Evolutionary conservation across 2,797 vertebrate genomes (phyloP).

Genomic region (Agapornis canus): DNA sequence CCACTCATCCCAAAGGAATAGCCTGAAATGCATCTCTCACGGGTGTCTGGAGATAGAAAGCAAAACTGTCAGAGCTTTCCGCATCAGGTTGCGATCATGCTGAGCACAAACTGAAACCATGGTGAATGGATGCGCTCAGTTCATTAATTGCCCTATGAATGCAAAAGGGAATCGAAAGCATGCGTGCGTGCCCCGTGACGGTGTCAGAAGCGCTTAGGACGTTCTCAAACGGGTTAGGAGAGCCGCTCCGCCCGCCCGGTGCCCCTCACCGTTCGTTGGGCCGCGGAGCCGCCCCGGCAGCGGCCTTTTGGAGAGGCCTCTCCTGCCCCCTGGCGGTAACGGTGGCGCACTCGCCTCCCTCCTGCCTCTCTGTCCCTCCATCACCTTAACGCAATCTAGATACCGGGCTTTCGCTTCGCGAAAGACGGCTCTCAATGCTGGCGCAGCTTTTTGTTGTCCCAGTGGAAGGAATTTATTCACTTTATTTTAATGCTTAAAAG

Average conservation of each 20-base stretch:
- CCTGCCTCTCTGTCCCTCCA: background rate
- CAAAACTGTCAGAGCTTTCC: rapidly evolving
- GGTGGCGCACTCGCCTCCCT: background rate
- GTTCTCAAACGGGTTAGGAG: rapidly evolving
- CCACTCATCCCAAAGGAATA: rapidly evolving
- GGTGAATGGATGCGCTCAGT: rapidly evolving
- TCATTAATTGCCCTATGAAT: rapidly evolving
- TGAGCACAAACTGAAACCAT: background rate
- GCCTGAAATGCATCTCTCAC: rapidly evolving
- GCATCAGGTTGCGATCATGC: rapidly evolving
- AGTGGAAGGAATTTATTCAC: background rate
- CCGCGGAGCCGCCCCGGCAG: background rate
- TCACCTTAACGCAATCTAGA: rapidly evolving
- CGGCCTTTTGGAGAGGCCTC: background rate
- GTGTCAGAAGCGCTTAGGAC: rapidly evolving
- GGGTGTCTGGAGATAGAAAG: rapidly evolving
- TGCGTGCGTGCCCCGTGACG: rapidly evolving
- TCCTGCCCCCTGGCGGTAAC: slow-evolving; percentile 3
- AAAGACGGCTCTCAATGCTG: background rate
- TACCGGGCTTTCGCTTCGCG: rapidly evolving
- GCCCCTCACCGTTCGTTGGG: background rate
- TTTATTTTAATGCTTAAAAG: background rate
- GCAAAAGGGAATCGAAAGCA: background rate
- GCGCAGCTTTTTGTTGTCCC: background rate
- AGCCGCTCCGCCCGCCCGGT: background rate